Conservation (phyloP, 2,888 invertebrate species). For the Coenonympha glycerion region DNA sequence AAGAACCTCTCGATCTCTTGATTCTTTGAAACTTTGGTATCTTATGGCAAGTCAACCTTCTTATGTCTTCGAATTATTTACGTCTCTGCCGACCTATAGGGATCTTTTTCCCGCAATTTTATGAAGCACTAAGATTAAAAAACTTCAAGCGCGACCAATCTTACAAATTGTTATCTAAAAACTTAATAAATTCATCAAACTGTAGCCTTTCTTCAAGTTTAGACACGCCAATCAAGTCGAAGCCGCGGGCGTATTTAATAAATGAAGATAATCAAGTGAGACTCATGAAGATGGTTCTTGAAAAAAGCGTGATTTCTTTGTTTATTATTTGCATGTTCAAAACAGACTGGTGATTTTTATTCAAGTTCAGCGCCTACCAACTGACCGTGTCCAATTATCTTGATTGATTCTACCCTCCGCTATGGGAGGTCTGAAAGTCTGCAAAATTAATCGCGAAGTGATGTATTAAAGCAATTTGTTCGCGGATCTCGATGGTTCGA, state of each 20-base stretch:
- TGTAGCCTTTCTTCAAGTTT: conserved; percentile 13
- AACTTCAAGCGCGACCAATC: not conserved
- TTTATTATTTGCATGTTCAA: conserved; percentile 30
- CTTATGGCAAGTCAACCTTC: too few species aligned
- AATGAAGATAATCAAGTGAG: conserved; percentile 30
- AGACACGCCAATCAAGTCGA: conserved; percentile 22
- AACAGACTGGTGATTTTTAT: conserved; percentile 29
- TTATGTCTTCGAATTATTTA: too few species aligned
- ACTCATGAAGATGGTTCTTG: conserved; percentile 15
- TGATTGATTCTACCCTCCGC: conserved; percentile 40
- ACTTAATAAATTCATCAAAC: conserved; percentile 6
- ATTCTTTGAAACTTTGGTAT: too few species aligned
- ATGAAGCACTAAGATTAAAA: too few species aligned
- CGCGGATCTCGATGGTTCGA: conserved; percentile 10
- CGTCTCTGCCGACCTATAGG: too few species aligned
- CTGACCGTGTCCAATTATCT: conserved; percentile 40
- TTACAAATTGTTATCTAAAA: not conserved
- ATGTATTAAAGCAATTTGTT: conserved; percentile 34
- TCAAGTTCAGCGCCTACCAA: conserved; percentile 28
- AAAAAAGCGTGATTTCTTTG: conserved; percentile 26
- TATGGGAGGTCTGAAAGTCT: conserved; percentile 34
- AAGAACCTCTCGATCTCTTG: too few species aligned
- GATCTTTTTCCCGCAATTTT: too few species aligned
- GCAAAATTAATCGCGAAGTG: conserved; percentile 26
- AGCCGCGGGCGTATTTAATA: conserved; percentile 30